A percentile compares a stretch with the other conserved stretches of the same genome.
Evolutionary conservation across 2,888 invertebrate genomes (phyloP).

Genomic region (Mythimna ferrago): DNA sequence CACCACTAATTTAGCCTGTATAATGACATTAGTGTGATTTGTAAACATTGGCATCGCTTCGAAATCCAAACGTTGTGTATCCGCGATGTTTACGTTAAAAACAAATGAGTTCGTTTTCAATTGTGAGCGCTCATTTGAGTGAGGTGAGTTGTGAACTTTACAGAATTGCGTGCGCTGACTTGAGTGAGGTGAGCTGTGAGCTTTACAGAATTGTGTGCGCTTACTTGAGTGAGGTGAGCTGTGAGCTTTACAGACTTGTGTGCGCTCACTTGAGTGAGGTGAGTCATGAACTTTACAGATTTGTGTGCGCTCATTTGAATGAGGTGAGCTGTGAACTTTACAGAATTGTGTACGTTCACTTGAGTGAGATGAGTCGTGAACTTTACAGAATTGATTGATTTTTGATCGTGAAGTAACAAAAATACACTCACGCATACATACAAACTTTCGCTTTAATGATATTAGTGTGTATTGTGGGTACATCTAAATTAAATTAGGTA

Average conservation of each 20-base stretch:
- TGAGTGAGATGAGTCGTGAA: no score
- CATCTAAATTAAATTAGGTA: neutral
- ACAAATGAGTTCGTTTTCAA: constrained; percentile 12
- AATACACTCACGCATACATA: no score
- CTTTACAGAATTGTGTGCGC: neutral
- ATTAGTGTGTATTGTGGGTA: neutral
- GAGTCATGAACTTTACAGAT: neutral
- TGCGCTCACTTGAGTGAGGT: neutral
- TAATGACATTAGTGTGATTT: no score
- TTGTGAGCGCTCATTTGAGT: no score
- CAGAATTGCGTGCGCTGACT: neutral
- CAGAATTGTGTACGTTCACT: no score
- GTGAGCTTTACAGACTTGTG: neutral
- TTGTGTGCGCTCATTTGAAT: no score
- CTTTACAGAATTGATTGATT: no score
- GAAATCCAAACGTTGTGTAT: neutral
- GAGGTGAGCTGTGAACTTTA: no score
- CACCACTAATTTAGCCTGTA: no score
- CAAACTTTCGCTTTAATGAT: no score
- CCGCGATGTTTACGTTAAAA: neutral
- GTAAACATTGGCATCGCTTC: neutral
- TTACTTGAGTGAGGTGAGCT: neutral
- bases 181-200: neutral
- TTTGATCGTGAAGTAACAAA: no score
- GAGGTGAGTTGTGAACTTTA: constrained; percentile 1